phyloP scores from a whole-genome alignment of 2,113 vertebrate species.

The Lates calcarifer region DNA sequence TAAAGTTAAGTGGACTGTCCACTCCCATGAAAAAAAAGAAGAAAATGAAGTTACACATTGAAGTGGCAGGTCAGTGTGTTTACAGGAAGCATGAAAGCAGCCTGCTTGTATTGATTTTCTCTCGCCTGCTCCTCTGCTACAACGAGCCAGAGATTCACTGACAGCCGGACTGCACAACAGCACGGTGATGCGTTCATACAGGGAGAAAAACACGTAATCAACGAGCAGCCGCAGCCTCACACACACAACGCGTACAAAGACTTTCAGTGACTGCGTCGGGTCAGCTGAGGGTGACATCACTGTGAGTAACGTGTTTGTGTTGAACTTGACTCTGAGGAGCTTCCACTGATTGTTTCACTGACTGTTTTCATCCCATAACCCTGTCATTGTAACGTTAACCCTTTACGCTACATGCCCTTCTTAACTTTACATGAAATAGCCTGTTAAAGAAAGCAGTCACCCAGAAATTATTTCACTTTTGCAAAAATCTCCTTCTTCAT shows the following conservation, averaged over 20 bases:
- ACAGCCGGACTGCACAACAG: neutral
- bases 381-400: neutral
- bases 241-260: neutral
- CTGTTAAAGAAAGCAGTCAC: neutral
- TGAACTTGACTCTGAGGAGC: constrained; percentile 10
- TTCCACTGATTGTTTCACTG: too few relatives aligned
- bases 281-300: constrained; percentile 62
- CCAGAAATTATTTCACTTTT: constrained; percentile 44
- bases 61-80: neutral
- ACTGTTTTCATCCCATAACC: constrained; percentile 34
- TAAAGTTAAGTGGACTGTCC: constrained; percentile 1
- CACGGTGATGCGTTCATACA: constrained; percentile 13
- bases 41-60: neutral
- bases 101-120: constrained; percentile 28
- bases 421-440: neutral
- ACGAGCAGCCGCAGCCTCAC: neutral
- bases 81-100: constrained; percentile 5
- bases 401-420: neutral
- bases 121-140: neutral
- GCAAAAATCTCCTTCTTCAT: constrained; percentile 34
- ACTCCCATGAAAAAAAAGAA: neutral
- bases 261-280: constrained; percentile 17
- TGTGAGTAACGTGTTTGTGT: constrained; percentile 16
- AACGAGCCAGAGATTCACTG: constrained; percentile 9
- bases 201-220: neutral